Evolutionary conservation across 1,140 invertebrate genomes (phyloP).

Genomic region (Brachionus sp.): DNA sequence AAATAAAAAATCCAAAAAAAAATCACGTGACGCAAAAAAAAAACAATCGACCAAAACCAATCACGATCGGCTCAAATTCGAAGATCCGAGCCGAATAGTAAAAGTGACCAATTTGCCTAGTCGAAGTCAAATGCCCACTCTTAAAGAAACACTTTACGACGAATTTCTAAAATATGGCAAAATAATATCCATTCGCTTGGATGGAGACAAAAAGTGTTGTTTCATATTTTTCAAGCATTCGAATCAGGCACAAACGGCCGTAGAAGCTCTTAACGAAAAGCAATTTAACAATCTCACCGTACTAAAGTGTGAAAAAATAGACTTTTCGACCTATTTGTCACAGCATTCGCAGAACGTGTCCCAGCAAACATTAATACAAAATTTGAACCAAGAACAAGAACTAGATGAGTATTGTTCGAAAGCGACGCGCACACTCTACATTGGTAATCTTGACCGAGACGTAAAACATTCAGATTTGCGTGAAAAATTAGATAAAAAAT

Average conservation of each 20-base stretch:
- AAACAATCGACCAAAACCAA: background rate
- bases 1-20: constrained; percentile 18
- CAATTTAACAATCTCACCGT: constrained; percentile 2
- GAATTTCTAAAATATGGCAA: constrained; percentile 98
- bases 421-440: constrained; percentile 78
- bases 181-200: constrained; percentile 86
- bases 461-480: constrained; percentile 79
- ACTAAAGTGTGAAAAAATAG: constrained; percentile 64
- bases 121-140: constrained; percentile 70
- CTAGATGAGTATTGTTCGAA: constrained; percentile 92
- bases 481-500: constrained; percentile 79
- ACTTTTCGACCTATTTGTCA: constrained; percentile 59
- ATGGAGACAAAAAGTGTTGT: constrained; percentile 77
- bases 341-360: constrained; percentile 60
- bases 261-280: background rate
- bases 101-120: constrained; percentile 35
- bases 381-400: constrained; percentile 73
- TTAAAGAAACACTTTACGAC: constrained; percentile 94
- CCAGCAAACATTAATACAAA: constrained; percentile 68
- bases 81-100: constrained; percentile 12
- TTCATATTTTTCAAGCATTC: constrained; percentile 88
- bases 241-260: constrained; percentile 47
- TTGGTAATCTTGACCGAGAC: constrained; percentile 76
- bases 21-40: background rate
- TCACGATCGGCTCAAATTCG: constrained; percentile 7